Conservation (phyloP, 2,888 invertebrate species). For the Sepiola atlantica region DNA sequence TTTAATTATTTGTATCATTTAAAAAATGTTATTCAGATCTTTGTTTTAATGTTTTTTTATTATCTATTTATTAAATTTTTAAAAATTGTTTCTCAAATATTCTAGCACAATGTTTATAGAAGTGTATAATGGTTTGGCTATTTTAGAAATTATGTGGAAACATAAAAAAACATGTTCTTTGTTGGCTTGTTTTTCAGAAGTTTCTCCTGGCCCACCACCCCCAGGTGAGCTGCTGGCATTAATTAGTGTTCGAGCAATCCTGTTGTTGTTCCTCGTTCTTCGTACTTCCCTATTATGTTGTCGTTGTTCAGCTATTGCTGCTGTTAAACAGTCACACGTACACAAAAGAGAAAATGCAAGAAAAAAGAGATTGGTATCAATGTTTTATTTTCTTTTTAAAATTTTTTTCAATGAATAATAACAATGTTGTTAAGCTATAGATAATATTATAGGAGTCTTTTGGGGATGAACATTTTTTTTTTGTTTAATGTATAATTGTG, state of each 20-base stretch:
- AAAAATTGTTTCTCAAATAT: background rate
- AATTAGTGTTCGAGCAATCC: background rate
- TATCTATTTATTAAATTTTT: background rate
- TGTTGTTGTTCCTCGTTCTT: constrained; percentile 37
- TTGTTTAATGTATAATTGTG: background rate
- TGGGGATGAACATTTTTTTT: background rate
- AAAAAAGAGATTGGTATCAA: background rate
- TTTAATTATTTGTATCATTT: too few species aligned
- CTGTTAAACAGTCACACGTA: background rate
- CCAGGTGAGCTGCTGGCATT: constrained; percentile 45
- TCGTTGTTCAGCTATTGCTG: constrained; percentile 15
- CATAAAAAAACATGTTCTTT: background rate
- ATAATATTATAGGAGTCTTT: background rate
- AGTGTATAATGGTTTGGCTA: background rate
- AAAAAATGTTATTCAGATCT: background rate
- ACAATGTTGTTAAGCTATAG: background rate
- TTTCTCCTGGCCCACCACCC: constrained; percentile 40
- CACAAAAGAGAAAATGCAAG: background rate
- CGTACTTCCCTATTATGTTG: background rate
- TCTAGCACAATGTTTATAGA: background rate
- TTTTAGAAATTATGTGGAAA: background rate
- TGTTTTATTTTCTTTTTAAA: background rate
- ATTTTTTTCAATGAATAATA: background rate
- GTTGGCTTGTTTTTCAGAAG: constrained; percentile 42
- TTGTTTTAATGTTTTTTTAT: background rate